Percentiles rank a stretch among this genome's conserved stretches.
phyloP scores from a whole-genome alignment of 1,140 invertebrate species.

The Euura lappo region DNA sequence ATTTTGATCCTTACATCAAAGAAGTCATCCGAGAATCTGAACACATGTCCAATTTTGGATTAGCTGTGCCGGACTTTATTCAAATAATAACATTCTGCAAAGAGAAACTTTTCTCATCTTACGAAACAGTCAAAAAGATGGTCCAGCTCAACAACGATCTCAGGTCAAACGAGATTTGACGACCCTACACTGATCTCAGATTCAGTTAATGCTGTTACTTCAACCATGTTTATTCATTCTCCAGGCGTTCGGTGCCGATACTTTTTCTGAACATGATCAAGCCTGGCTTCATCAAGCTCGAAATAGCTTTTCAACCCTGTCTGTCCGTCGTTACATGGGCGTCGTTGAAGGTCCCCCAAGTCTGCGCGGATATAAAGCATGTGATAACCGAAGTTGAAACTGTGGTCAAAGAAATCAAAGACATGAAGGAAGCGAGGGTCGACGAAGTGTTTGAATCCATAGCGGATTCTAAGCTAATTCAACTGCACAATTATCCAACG shows the following conservation, averaged over 20 bases:
- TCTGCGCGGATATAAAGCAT: constrained; percentile 65
- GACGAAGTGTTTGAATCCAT: constrained; percentile 74
- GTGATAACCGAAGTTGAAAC: constrained; percentile 71
- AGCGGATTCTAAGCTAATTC: constrained; percentile 67
- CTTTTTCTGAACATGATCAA: constrained; percentile 74
- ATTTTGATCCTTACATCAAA: constrained; percentile 73
- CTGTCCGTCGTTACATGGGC: constrained; percentile 82
- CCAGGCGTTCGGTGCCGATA: constrained; percentile 61
- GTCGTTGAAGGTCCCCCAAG: constrained; percentile 73
- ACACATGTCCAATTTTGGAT: constrained; percentile 71
- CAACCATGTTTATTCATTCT: constrained; percentile 24
- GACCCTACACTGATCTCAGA: neutral
- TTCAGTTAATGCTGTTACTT: constrained; percentile 6
- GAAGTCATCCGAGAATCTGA: constrained; percentile 77
- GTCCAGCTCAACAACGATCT: constrained; percentile 66
- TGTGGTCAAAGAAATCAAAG: constrained; percentile 74
- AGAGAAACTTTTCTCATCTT: constrained; percentile 67
- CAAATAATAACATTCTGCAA: constrained; percentile 71
- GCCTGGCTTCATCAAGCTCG: constrained; percentile 71
- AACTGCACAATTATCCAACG: constrained; percentile 70
- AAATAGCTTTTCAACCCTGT: constrained; percentile 76
- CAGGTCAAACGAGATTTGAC: constrained; percentile 41
- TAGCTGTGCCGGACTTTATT: constrained; percentile 70
- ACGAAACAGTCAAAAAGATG: constrained; percentile 65
- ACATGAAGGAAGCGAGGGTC: constrained; percentile 79